Base-by-base conservation (phyloP, 2,888 invertebrate species). In the Hartigia nigra region DNA sequence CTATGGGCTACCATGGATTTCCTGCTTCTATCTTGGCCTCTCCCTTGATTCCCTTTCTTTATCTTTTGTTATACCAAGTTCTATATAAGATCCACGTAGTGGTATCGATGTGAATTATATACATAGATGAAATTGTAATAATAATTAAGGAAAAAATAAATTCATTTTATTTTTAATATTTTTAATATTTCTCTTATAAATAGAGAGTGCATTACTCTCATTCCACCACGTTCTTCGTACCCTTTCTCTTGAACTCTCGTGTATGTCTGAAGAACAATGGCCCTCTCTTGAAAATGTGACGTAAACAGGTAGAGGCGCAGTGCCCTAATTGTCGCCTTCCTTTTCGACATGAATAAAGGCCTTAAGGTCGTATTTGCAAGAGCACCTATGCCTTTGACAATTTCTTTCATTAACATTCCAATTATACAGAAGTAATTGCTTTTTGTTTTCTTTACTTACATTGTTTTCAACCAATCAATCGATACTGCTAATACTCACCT, bases 271-370 rank as follows among this genome's bases (percentile, higher is more conserved):
- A 23, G 55, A 55, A 55, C 55, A 55, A 55, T 55, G 55, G 55
- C 23, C 23, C 23, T 55, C 55, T 55, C 55, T 55, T 55, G 79
- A 81, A 81, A 79, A 69, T 34, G 14, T n/a, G 70, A 55, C 76
- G 55, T 34, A n/a, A 14, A 69, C 87, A 84, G 87, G 82, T 82
- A 86, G 86, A 86, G 89, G 88, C 83, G 86, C 88, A 87, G 90
- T 87, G 88, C 85, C 87, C 88, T 90, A 90, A 90, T 90, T 89
- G 90, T 90, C 88, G 87, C 85, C 88, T 90, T 90, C 90, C 90
- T 90, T 86, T 82, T 32, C 72, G 72, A 72, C 32, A 72, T 34
- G 72, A 55, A 14, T 14, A 39, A 23, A 14, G 14, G 39, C 39
- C 39, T 39, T 39, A 23, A 39, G 39, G 23, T 39, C 1, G 14